Conservation (phyloP, 1,140 invertebrate genomes). For the Matsumurasca onukii region DNA sequence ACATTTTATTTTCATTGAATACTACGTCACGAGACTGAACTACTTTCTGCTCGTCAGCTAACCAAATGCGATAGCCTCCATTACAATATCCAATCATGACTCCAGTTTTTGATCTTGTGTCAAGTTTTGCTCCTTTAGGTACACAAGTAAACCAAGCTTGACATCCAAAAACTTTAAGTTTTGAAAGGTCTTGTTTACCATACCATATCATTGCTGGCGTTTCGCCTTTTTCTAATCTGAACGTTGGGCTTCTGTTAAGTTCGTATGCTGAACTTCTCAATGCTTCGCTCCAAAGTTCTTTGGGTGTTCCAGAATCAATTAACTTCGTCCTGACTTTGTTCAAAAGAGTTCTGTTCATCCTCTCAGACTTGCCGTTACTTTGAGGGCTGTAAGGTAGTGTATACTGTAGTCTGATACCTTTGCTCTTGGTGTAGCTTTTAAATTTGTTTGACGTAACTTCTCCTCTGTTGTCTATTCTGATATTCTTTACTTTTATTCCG, state of each 20-base stretch:
- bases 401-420: constrained; percentile 43
- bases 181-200: constrained; percentile 22
- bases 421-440: constrained; percentile 38
- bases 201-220: constrained; percentile 21
- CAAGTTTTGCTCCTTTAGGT: constrained; percentile 28
- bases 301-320: constrained; percentile 38
- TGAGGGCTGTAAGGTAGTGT: constrained; percentile 43
- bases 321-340: constrained; percentile 44
- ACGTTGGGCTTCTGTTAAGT: constrained; percentile 31
- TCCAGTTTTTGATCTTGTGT: constrained; percentile 19
- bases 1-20: constrained; percentile 28
- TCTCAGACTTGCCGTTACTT: constrained; percentile 46
- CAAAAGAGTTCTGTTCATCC: constrained; percentile 45
- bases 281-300: constrained; percentile 46
- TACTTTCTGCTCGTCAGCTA: constrained; percentile 24
- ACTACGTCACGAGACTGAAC: constrained; percentile 21
- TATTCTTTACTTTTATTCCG: constrained; percentile 3
- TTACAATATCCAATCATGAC: constrained; percentile 25
- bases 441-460: constrained; percentile 33
- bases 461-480: constrained; percentile 35
- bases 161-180: constrained; percentile 32
- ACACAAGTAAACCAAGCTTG: constrained; percentile 24
- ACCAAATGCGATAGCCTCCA: constrained; percentile 12
- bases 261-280: constrained; percentile 32
- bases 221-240: constrained; percentile 9